A percentile compares a stretch with the other conserved stretches of the same genome.
These are phyloP conservation scores for Leptosomus discolor DNA, from an alignment of 2,113 vertebrate genomes.

Conservation along the genomic window DNA sequence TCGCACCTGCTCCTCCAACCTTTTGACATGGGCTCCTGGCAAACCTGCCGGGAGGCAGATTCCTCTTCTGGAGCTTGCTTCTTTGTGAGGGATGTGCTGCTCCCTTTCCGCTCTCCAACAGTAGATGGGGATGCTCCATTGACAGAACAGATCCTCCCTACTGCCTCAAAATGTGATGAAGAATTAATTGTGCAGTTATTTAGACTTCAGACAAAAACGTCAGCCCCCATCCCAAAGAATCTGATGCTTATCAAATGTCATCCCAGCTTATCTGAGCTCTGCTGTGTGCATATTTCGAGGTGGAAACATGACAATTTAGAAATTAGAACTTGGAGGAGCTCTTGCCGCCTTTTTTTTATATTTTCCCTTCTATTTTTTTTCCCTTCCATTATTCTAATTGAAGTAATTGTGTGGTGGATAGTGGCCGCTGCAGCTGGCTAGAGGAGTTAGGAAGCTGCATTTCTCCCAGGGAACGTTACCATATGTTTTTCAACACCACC, in stretches of 20 bases:
- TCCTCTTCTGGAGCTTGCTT: background rate
- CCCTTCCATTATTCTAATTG: background rate
- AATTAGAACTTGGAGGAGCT: background rate
- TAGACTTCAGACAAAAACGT: background rate
- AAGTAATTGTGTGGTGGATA: background rate
- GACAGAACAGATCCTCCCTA: background rate
- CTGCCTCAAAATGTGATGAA: background rate
- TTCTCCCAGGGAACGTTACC: background rate
- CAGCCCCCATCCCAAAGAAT: background rate
- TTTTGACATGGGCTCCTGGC: background rate
- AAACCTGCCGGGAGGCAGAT: background rate
- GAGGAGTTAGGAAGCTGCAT: background rate
- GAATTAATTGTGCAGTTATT: background rate
- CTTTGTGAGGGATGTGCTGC: background rate
- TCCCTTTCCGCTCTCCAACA: background rate
- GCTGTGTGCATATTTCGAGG: background rate
- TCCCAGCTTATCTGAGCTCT: background rate
- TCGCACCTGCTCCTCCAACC: rapidly evolving
- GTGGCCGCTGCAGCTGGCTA: background rate
- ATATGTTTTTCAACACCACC: background rate
- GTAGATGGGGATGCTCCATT: constrained; percentile 11
- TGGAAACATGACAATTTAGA: background rate
- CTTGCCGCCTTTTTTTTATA: background rate
- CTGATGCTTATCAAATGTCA: background rate
- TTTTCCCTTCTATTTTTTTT: background rate